These are phyloP conservation scores for Fregata magnificens DNA, from an alignment of 2,113 vertebrate genomes.

Conservation along the genomic window DNA sequence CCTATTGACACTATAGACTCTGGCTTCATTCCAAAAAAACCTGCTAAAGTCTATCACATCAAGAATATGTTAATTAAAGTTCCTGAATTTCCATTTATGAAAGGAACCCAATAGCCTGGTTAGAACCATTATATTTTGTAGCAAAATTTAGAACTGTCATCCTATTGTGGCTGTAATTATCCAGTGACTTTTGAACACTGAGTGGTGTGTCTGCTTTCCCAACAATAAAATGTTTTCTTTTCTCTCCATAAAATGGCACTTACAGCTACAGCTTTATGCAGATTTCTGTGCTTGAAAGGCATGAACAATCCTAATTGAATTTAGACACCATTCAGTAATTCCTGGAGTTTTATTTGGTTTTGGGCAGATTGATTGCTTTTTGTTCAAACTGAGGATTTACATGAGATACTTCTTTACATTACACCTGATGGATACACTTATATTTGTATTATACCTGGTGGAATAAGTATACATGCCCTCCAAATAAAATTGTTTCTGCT, in stretches of 20 bases:
- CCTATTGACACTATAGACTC: background rate
- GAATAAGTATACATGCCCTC: background rate
- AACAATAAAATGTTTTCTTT: background rate
- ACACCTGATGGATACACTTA: background rate
- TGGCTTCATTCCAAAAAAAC: background rate
- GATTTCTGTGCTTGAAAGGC: background rate
- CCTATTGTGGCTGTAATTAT: constrained; percentile 1
- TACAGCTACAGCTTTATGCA: background rate
- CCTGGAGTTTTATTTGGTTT: background rate
- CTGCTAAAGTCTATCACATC: background rate
- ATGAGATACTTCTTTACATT: background rate
- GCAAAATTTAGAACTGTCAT: background rate
- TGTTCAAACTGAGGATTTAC: background rate
- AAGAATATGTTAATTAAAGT: constrained; percentile 18
- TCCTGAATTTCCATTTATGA: constrained; percentile 3
- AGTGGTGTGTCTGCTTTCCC: background rate
- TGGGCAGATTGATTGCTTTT: background rate
- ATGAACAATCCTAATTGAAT: background rate
- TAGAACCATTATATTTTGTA: background rate
- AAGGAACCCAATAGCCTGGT: background rate
- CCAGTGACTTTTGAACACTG: background rate
- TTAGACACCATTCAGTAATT: background rate
- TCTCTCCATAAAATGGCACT: background rate
- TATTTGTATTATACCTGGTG: background rate
- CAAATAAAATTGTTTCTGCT: background rate